Evolutionary conservation across 2,113 vertebrate species (phyloP), one percentile per base, ranked within the genome.

Genomic region (Tupaia chinensis): DNA sequence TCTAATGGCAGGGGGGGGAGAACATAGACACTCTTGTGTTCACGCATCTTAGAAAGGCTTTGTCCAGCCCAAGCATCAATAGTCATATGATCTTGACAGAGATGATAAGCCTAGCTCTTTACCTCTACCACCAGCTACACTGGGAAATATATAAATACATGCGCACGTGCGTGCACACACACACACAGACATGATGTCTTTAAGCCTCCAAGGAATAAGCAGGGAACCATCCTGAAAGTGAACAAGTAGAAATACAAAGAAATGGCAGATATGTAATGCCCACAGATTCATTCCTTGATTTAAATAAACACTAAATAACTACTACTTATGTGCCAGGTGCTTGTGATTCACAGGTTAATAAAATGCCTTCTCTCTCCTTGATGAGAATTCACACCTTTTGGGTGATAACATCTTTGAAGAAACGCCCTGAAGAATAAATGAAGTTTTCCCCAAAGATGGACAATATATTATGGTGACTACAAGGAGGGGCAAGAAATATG

Each of bases 11-110:
- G 58, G 88, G 92, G 13, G 85, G 25, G 22, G 9, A 89, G 77
- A 95, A 95, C 25, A 73, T 15, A 87, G 53, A 22, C 60, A 87
- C 56, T 93, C 91, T 92, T 93, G 68, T 94, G 53, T 73, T 91
- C 79, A 92, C 84, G 34, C 29, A 88, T 90, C 85, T 96, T 92
- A 92, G 73, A 90, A 96, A 93, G 34, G 78, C 63, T 94, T 94
- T 92, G 58, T 95, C 54, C 54, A 87, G 16, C 53, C 66, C 32
- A 93, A 91, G 32, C 32, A 95, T 32, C n/a, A 9, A 87, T 0
- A 95, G 85, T 92, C 88, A 92, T 80, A 56, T 93, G 70, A 70
- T 92, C 77, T 56, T 87, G n/a, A 83, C 10, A 95, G 9, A 85
- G 73, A 92, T 44, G 84, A 60, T 79, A 94, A 79, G 70, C 69